A percentile compares a stretch with the other conserved stretches of the same genome.
These are phyloP conservation scores for Conomelus anceps DNA, from an alignment of 2,888 invertebrate species.

Conservation along the genomic window DNA sequence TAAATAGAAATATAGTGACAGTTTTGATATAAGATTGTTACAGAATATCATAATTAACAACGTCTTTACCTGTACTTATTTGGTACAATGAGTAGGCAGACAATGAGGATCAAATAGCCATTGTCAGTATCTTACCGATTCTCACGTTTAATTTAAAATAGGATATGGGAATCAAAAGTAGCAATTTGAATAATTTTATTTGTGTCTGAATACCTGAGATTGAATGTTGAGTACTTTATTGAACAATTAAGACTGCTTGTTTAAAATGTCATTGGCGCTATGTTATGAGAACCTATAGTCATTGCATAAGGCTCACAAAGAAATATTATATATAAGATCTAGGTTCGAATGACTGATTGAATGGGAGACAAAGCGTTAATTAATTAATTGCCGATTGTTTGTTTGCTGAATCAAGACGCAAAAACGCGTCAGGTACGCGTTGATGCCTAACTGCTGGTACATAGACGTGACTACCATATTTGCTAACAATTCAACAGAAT, in stretches of 20 bases:
- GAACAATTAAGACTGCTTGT: too few species aligned
- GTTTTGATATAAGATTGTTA: too few species aligned
- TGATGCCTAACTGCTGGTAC: too few species aligned
- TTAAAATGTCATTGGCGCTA: not conserved
- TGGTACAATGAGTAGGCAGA: not conserved
- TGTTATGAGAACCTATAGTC: not conserved
- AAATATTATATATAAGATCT: not conserved
- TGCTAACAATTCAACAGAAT: too few species aligned
- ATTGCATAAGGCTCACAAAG: not conserved
- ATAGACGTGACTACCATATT: not conserved
- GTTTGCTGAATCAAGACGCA: not conserved
- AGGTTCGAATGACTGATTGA: not conserved
- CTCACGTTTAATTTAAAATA: not conserved
- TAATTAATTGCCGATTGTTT: not conserved
- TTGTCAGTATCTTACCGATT: not conserved
- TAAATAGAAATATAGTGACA: too few species aligned
- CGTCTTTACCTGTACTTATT: not conserved
- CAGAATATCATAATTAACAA: not conserved
- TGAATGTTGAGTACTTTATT: too few species aligned
- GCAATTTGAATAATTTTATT: not conserved
- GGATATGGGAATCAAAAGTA: too few species aligned
- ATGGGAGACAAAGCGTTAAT: not conserved
- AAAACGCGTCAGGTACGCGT: not conserved
- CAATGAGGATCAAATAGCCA: not conserved
- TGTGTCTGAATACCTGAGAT: not conserved